phyloP scores from a whole-genome alignment of 1,140 invertebrate genomes.

The Mycetomoellerius zeteki region DNA sequence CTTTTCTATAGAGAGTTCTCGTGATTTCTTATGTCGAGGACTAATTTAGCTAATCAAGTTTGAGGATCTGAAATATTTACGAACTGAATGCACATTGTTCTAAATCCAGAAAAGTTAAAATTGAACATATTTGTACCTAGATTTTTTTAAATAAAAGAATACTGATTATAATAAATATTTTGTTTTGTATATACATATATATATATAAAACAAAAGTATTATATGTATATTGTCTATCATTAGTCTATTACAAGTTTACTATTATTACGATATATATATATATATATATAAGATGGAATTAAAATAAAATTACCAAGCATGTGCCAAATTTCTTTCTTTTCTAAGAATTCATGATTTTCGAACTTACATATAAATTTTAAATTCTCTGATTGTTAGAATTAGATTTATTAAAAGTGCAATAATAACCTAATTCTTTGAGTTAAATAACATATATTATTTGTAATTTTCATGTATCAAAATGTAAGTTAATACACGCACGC shows the following conservation, averaged over 20 bases:
- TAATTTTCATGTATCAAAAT: no score
- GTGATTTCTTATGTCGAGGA: not conserved
- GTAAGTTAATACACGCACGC: no score
- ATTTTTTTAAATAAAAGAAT: not conserved
- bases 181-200: no score
- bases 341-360: not conserved
- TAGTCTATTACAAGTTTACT: no score
- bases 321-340: not conserved
- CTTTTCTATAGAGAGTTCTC: not conserved
- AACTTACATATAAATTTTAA: not conserved
- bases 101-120: not conserved
- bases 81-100: not conserved
- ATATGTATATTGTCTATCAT: not conserved
- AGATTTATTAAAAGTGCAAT: no score
- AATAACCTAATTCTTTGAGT: no score
- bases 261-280: not conserved
- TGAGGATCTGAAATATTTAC: constrained; percentile 13
- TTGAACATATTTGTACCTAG: not conserved
- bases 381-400: not conserved
- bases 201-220: not conserved
- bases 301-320: not conserved
- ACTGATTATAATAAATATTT: not conserved
- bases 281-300: not conserved
- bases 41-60: not conserved
- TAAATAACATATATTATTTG: no score